Base-by-base conservation (phyloP, 1,140 invertebrate species). In the Dinoponera quadriceps region DNA sequence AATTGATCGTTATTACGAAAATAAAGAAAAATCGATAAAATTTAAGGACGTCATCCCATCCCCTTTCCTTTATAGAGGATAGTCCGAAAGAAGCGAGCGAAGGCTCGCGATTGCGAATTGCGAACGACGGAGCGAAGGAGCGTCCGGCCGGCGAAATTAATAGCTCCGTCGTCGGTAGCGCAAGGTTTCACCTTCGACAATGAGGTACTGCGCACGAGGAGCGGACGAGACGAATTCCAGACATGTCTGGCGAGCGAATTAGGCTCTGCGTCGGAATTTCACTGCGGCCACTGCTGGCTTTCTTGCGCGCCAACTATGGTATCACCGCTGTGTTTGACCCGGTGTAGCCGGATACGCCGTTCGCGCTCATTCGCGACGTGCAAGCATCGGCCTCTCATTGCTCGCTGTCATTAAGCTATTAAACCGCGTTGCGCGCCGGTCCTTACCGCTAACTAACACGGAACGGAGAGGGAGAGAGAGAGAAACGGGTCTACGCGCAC, bases 271-370 rank as follows among this genome's bases (percentile, higher is more conserved):
- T 90, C 85, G 89, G 85, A 90, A 91, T 91, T 91, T 91, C 85
- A 92, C 88, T 90, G 86, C 72, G 86, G 82, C 63, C 81, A 63
- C 66, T 44, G 38, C 38, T 84, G 85, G 86, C 90, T 92, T 92
- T 91, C 91, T 78, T 91, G 89, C 87, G 48, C 85, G 60, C 90
- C 91, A 91, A 92, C 85, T 92, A 92, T 88, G 91, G 90, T 9
- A 44, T 44, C 66, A 73, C 82, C 59, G 82, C 59, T 84, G 33
- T 44, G 38, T 44, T 3, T 44, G 86, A 91, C 82, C 78, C 85
- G 83, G 74, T n/a, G n/a, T 87, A 89, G 86, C 89, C 87, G 90
- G 91, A 92, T 91, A 89, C 87, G 85, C 88, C 84, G n/a, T n/a
- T n/a, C n/a, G n/a, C n/a, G n/a, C n/a, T n/a, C n/a, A n/a, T n/a